phyloP scores from a whole-genome alignment of 2,797 vertebrate species.

The Oreortyx pictus region DNA sequence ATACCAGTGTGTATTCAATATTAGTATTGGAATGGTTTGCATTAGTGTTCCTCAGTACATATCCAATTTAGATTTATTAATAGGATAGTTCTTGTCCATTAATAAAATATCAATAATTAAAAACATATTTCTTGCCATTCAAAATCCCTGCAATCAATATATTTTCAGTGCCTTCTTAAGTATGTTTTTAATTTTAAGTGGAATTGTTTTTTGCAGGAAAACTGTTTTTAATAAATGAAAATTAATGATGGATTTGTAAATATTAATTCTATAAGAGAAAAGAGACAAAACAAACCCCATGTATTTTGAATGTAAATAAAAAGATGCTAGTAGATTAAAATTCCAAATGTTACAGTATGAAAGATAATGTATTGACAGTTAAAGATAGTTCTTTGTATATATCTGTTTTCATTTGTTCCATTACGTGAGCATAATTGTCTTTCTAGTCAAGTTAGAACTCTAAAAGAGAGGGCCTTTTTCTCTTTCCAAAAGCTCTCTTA shows the following conservation, averaged over 20 bases:
- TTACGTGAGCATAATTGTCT: neutral
- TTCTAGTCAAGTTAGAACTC: neutral
- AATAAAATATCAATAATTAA: slow-evolving; percentile 58
- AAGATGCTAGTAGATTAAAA: neutral
- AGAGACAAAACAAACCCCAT: neutral
- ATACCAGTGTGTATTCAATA: neutral
- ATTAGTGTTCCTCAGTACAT: slow-evolving; percentile 38
- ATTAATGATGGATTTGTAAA: slow-evolving; percentile 16
- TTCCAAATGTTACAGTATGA: neutral
- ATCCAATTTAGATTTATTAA: slow-evolving; percentile 71
- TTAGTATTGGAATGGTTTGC: slow-evolving; percentile 47
- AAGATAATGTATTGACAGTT: neutral
- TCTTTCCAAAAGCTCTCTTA: neutral
- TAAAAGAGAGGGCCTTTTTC: neutral
- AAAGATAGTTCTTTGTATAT: neutral
- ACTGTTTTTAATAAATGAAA: slow-evolving; percentile 55
- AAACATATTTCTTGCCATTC: slow-evolving; percentile 63
- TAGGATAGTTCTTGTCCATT: slow-evolving; percentile 59
- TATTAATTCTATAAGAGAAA: slow-evolving; percentile 14
- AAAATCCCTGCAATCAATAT: slow-evolving; percentile 19
- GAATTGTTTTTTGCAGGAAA: slow-evolving; percentile 43
- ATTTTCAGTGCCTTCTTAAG: slow-evolving; percentile 23
- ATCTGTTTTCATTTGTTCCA: neutral
- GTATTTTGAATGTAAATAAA: neutral
- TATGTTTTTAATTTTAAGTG: slow-evolving; percentile 36